Conservation (phyloP, 2,888 invertebrate genomes). For the Apodemia hepburni region DNA sequence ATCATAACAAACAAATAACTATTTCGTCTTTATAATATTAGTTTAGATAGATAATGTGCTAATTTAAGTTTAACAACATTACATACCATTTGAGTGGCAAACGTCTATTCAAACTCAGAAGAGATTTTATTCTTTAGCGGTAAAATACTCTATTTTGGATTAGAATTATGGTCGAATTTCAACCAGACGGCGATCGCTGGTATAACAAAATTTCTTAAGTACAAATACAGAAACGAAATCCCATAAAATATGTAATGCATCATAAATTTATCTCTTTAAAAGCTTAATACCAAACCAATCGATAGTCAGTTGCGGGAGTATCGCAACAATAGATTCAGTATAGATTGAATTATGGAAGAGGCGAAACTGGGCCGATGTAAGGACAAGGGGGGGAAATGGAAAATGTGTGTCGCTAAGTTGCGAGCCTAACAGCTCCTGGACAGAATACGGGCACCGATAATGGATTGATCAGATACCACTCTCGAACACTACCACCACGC, state of each 20-base stretch:
- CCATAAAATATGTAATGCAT: not conserved
- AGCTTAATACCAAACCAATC: conserved; percentile 28
- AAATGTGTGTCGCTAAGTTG: conserved; percentile 76
- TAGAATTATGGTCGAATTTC: too few species aligned
- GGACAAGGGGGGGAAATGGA: conserved; percentile 69
- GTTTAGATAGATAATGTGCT: too few species aligned
- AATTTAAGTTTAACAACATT: too few species aligned
- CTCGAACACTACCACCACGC: conserved; percentile 36
- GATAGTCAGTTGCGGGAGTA: conserved; percentile 31
- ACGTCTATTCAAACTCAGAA: too few species aligned
- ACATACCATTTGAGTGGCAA: too few species aligned
- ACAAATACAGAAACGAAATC: not conserved
- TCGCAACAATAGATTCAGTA: conserved; percentile 63
- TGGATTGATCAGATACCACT: conserved; percentile 75
- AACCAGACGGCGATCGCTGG: too few species aligned
- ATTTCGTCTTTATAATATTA: too few species aligned
- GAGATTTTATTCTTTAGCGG: too few species aligned
- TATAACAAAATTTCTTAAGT: not conserved
- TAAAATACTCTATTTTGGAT: too few species aligned
- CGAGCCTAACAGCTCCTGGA: conserved; percentile 64
- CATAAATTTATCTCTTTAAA: conserved; percentile 23
- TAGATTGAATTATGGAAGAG: conserved; percentile 75
- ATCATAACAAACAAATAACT: too few species aligned
- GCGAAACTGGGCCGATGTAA: conserved; percentile 59
- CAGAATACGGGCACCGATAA: conserved; percentile 59